Percentiles rank a stretch among this genome's conserved stretches.
Conservation (phyloP, 2,888 invertebrate species). For the Drosophila borborema region DNA sequence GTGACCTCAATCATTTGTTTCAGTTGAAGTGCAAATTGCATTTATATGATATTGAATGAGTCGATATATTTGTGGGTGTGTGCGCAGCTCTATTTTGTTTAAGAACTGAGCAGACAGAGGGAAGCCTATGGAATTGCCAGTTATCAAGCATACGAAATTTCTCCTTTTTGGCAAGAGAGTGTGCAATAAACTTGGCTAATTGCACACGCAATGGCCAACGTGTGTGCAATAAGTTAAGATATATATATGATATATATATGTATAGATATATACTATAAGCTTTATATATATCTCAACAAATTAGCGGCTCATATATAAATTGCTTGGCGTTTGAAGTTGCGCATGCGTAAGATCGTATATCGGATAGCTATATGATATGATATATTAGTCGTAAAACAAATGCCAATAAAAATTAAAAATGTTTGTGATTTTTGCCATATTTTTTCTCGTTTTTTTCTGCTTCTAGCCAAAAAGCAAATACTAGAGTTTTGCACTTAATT, state of each 20-base stretch:
- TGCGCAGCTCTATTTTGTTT: not conserved
- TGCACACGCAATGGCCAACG: constrained; percentile 1
- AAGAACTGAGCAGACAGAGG: not conserved
- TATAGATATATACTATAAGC: not conserved
- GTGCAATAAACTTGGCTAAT: constrained; percentile 3
- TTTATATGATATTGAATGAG: not conserved
- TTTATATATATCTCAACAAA: not conserved
- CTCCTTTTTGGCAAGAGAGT: not conserved
- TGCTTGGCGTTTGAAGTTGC: constrained; percentile 1
- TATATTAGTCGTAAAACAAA: constrained; percentile 9
- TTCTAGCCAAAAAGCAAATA: constrained; percentile 66
- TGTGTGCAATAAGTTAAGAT: not conserved
- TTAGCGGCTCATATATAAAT: constrained; percentile 1
- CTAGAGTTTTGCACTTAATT: constrained; percentile 73
- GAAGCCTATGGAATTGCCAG: constrained; percentile 18
- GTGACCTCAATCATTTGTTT: constrained; percentile 53
- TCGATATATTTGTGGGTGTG: constrained; percentile 6
- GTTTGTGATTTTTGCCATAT: constrained; percentile 40
- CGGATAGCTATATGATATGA: not conserved
- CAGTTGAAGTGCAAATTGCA: constrained; percentile 17
- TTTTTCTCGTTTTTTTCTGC: constrained; percentile 1
- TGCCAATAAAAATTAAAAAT: constrained; percentile 52
- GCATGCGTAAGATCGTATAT: not conserved
- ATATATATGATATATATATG: not conserved
- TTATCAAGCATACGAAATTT: constrained; percentile 17